Conservation (phyloP, 2,113 vertebrate species). For the Spheniscus mendiculus region DNA sequence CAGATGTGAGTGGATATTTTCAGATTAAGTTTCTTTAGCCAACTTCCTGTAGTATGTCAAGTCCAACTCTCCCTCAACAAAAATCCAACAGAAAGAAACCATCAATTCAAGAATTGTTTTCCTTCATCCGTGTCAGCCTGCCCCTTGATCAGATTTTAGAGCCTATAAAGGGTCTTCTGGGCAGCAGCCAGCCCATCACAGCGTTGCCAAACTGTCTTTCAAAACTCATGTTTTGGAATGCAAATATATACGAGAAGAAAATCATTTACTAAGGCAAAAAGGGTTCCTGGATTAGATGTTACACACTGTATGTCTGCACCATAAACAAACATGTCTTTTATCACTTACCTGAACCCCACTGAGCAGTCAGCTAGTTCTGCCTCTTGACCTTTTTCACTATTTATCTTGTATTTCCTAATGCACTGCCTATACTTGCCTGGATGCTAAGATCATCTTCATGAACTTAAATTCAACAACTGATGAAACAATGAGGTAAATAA, state of each 20-base stretch:
- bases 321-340: neutral
- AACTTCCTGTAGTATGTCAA: neutral
- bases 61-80: neutral
- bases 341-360: neutral
- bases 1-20: neutral
- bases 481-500: neutral
- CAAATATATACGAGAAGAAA: neutral
- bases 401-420: neutral
- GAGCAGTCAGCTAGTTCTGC: neutral
- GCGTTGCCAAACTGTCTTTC: neutral
- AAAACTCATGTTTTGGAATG: neutral
- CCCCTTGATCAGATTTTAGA: neutral
- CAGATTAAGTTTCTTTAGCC: neutral
- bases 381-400: neutral
- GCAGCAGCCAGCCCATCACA: neutral
- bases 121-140: neutral
- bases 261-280: neutral
- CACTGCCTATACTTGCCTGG: neutral
- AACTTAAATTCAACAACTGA: neutral
- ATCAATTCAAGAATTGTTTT: neutral
- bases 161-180: neutral
- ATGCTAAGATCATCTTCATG: neutral
- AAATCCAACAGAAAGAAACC: neutral
- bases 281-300: neutral
- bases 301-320: fast-evolving